phyloP scores from a whole-genome alignment of 2,113 vertebrate genomes.

The Plectropomus leopardus region DNA sequence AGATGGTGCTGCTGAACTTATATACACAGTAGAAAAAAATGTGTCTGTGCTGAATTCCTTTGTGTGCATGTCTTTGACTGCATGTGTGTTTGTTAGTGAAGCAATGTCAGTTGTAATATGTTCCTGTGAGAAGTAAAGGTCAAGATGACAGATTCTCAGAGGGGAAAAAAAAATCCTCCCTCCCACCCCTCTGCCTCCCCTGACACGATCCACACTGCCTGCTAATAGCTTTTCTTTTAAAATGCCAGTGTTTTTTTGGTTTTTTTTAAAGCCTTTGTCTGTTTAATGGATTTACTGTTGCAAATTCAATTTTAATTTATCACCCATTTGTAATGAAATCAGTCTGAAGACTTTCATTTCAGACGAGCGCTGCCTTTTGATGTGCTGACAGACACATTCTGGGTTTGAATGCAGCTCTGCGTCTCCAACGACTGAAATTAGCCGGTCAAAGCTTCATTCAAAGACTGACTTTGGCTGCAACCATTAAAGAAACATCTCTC shows the following conservation, averaged over 20 bases:
- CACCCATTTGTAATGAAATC: slow-evolving; percentile 15
- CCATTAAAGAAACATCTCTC: slow-evolving; percentile 51
- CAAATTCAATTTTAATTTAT: slow-evolving; percentile 40
- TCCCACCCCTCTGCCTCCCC: background rate
- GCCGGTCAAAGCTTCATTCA: slow-evolving; percentile 47
- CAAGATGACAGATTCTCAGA: slow-evolving; percentile 48
- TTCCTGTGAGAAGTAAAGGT: slow-evolving; percentile 67
- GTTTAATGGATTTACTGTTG: slow-evolving; percentile 16
- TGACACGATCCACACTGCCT: background rate
- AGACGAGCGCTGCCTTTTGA: slow-evolving; percentile 39
- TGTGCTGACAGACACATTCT: slow-evolving; percentile 26
- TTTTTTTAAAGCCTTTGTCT: slow-evolving; percentile 33
- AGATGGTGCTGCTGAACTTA: slow-evolving; percentile 51
- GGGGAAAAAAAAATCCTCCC: slow-evolving; percentile 9
- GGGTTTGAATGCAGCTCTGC: slow-evolving; percentile 40
- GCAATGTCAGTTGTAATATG: slow-evolving; percentile 53
- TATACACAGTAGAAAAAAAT: background rate
- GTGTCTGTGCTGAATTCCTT: background rate
- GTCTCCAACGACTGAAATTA: slow-evolving; percentile 27
- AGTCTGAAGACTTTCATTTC: background rate
- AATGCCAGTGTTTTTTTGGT: slow-evolving; percentile 35
- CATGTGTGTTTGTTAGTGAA: slow-evolving; percentile 38
- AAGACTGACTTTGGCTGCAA: slow-evolving; percentile 38
- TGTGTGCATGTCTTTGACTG: background rate
- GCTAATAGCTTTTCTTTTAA: slow-evolving; percentile 39